Percentiles rank a stretch among this genome's conserved stretches.
phyloP scores from a whole-genome alignment of 1,140 invertebrate species.

The Lasioglossum albipes region DNA sequence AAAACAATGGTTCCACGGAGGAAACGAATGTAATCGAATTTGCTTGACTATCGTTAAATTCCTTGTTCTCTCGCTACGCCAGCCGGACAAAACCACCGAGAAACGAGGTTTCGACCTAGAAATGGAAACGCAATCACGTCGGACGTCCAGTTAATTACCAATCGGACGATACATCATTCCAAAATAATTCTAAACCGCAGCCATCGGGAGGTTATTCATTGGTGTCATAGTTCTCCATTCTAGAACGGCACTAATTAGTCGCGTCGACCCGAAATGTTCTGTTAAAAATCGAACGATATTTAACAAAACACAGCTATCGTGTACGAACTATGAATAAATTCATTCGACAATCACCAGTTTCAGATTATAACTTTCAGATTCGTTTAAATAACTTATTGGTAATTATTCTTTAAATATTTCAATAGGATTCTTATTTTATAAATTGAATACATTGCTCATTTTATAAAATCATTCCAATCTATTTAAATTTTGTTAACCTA shows the following conservation, averaged over 20 bases:
- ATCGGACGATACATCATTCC: constrained; percentile 6
- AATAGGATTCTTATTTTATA: too few species aligned
- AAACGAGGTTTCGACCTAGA: constrained; percentile 17
- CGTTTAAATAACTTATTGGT: too few species aligned
- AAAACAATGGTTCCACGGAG: not conserved
- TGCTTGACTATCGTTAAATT: not conserved
- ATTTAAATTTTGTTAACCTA: too few species aligned
- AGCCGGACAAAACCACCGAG: not conserved
- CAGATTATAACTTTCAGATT: too few species aligned
- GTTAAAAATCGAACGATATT: not conserved
- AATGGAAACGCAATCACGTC: constrained; percentile 28
- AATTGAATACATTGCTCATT: too few species aligned
- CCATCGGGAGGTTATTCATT: not conserved
- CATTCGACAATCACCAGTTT: too few species aligned
- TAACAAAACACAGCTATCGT: not conserved
- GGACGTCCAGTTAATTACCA: constrained; percentile 30
- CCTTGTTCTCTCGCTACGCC: too few species aligned
- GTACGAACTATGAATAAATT: too few species aligned
- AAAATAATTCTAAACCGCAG: constrained; percentile 29
- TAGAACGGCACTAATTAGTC: not conserved
- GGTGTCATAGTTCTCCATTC: not conserved
- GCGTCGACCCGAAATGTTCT: not conserved
- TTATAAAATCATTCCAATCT: too few species aligned
- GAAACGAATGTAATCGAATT: not conserved
- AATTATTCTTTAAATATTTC: too few species aligned